phyloP scores from a whole-genome alignment of 2,888 invertebrate species.

The Noctuana brunneofusca region DNA sequence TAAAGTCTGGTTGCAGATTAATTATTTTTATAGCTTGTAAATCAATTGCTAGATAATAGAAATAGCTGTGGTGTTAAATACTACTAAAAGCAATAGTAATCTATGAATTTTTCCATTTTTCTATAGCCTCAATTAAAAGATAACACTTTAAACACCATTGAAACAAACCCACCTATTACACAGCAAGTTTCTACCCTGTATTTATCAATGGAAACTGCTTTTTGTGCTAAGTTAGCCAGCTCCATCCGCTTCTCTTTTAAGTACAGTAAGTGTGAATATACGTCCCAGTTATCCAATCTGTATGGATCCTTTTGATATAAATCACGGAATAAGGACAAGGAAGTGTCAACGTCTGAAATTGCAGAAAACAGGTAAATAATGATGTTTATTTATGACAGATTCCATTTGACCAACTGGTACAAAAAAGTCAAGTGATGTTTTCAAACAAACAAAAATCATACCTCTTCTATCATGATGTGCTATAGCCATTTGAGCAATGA shows the following conservation, averaged over 20 bases:
- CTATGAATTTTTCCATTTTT: no score
- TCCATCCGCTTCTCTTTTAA: slow-evolving; percentile 96
- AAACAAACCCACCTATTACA: slow-evolving; percentile 89
- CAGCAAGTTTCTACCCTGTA: slow-evolving; percentile 98
- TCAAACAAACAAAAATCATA: slow-evolving; percentile 54
- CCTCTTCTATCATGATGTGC: slow-evolving; percentile 96
- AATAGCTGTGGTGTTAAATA: no score
- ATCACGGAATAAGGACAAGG: slow-evolving; percentile 92
- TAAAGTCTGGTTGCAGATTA: no score
- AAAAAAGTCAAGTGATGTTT: no score
- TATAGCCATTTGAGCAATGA: slow-evolving; percentile 95
- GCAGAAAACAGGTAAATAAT: neutral
- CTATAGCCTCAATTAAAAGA: no score
- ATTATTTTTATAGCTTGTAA: no score
- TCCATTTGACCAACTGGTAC: no score
- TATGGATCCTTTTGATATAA: slow-evolving; percentile 95
- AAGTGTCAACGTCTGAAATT: slow-evolving; percentile 92
- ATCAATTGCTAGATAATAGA: no score
- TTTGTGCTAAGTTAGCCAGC: slow-evolving; percentile 95
- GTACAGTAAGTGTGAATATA: slow-evolving; percentile 97
- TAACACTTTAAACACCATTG: neutral
- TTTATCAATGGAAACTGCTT: slow-evolving; percentile 96
- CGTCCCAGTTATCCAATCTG: slow-evolving; percentile 97
- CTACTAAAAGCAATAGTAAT: no score
- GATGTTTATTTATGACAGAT: neutral